Conservation (phyloP, 2,797 vertebrate genomes). For the Mycteria americana region DNA sequence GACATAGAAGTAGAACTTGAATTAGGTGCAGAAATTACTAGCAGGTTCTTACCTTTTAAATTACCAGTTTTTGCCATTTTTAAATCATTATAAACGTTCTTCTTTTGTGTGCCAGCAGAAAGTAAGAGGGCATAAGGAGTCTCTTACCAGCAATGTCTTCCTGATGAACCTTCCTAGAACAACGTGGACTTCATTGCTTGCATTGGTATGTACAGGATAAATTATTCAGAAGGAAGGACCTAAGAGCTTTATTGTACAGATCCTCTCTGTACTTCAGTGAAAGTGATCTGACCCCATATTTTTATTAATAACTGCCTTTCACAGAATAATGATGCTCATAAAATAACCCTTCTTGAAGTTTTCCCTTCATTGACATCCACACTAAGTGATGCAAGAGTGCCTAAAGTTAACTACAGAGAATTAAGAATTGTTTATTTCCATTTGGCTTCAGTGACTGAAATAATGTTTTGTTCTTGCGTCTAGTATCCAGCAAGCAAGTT, state of each 20-base stretch:
- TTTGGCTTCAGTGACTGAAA: neutral
- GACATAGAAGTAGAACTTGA: neutral
- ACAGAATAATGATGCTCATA: neutral
- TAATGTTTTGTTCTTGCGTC: neutral
- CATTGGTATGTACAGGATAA: neutral
- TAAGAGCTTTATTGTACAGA: neutral
- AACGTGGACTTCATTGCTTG: neutral
- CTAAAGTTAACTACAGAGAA: neutral
- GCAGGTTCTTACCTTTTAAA: neutral
- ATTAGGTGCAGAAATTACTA: neutral
- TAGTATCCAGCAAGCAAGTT: neutral
- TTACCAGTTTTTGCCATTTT: neutral
- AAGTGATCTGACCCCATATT: neutral
- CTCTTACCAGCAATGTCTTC: neutral
- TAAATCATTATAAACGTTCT: neutral
- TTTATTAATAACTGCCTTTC: neutral
- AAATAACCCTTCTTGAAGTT: neutral
- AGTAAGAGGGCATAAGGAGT: neutral
- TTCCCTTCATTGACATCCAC: neutral
- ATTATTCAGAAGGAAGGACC: neutral
- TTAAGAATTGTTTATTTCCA: neutral
- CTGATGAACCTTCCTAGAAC: neutral
- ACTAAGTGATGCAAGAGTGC: neutral
- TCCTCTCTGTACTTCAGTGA: neutral
- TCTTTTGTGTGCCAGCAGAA: neutral